These are phyloP conservation scores for Motacilla tschutschensis DNA, from an alignment of 2,113 vertebrate genomes.

Conservation along the genomic window DNA sequence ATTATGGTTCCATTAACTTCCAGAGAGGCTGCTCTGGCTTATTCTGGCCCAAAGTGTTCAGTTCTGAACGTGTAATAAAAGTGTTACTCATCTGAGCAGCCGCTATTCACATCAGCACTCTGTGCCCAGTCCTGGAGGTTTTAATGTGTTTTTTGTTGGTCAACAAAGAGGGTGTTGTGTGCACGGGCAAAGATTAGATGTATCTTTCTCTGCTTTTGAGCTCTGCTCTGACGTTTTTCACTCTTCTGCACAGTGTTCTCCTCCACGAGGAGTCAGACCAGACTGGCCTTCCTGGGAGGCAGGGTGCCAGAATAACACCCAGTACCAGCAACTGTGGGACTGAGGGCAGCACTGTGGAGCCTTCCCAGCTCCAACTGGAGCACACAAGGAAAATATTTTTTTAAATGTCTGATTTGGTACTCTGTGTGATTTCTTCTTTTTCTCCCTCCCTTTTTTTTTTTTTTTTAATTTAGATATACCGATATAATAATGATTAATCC, in stretches of 20 bases:
- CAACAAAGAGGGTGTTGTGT: slow-evolving; percentile 30
- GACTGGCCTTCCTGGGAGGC: neutral
- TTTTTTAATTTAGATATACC: neutral
- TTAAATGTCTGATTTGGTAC: neutral
- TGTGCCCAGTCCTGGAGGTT: slow-evolving; percentile 9
- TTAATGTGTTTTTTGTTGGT: slow-evolving; percentile 32
- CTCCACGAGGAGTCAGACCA: neutral
- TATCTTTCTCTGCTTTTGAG: slow-evolving; percentile 14
- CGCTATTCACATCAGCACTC: slow-evolving; percentile 25
- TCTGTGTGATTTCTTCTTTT: neutral
- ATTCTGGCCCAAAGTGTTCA: slow-evolving; percentile 3
- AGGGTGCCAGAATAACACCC: slow-evolving; percentile 19
- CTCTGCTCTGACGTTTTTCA: neutral
- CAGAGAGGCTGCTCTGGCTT: slow-evolving; percentile 22
- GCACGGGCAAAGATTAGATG: neutral
- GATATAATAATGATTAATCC: neutral
- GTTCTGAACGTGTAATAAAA: slow-evolving; percentile 30
- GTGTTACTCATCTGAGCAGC: slow-evolving; percentile 42
- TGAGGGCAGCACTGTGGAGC: neutral
- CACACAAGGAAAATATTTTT: neutral
- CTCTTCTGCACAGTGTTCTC: neutral
- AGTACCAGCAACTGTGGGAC: neutral
- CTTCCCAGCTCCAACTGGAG: neutral
- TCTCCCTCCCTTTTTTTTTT: too few species aligned
- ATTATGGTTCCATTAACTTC: slow-evolving; percentile 11